These are phyloP conservation scores for Sapajus apella DNA, from an alignment of 2,113 vertebrate species.

Conservation along the genomic window DNA sequence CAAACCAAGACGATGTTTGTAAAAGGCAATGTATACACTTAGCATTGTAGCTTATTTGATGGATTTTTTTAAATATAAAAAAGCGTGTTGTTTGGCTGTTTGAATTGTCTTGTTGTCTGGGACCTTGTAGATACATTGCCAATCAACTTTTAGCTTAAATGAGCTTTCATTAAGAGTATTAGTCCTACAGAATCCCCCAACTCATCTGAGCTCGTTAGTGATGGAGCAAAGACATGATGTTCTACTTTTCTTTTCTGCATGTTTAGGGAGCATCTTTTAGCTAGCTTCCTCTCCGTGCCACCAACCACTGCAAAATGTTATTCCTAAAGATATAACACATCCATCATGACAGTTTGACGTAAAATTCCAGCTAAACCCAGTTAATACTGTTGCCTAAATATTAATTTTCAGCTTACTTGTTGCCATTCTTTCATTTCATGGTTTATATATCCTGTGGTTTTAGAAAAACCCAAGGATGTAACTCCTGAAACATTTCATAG, in stretches of 20 bases:
- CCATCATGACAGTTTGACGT: not conserved
- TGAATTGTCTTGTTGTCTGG: not conserved
- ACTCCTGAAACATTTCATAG: not conserved
- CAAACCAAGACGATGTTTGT: not conserved
- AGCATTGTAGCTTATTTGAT: not conserved
- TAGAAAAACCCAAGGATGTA: not conserved
- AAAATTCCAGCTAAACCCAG: not conserved
- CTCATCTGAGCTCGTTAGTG: not conserved
- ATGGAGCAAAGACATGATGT: not conserved
- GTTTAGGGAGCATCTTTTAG: not conserved
- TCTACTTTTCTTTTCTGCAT: not conserved
- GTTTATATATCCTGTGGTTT: not conserved
- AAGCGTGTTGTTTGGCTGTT: not conserved
- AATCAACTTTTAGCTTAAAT: not conserved
- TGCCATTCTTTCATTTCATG: constrained; percentile 7
- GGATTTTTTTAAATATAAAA: not conserved
- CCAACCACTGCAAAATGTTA: not conserved
- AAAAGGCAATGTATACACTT: not conserved
- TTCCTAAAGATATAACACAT: not conserved
- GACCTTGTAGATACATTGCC: not conserved
- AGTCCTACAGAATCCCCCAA: not conserved
- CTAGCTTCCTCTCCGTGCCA: not conserved
- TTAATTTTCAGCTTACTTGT: constrained; percentile 15
- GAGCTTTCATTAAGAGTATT: not conserved
- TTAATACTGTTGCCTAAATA: constrained; percentile 26